Evolutionary conservation across 2,888 invertebrate species (phyloP), one percentile per base, ranked within the genome.

Genomic region (Pachycephus smyrnensis): DNA sequence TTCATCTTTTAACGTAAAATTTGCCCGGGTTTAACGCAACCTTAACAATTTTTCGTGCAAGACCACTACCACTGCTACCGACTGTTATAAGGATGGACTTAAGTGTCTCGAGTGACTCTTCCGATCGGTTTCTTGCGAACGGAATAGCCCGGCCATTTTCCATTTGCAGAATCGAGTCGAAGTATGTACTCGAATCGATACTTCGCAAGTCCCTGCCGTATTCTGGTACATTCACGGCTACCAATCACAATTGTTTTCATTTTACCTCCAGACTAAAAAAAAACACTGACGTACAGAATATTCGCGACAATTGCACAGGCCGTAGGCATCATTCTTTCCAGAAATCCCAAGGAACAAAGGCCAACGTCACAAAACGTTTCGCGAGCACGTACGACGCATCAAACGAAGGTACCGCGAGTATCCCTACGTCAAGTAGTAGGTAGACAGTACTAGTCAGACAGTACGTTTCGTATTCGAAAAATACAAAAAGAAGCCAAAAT

Each of bases 1-100:
- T 86, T 83, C 81, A 83, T 86, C 85, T 85, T 85, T 87, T 84
- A 84, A 84, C 83, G 82, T 80, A 81, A 86, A 88, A 87, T 87
- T 87, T 82, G 83, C 81, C 83, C 79, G 82, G 79, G 84, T 86
- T 84, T 83, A 82, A 80, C 83, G 81, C 77, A 79, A 80, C 78
- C 79, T 80, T 80, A 76, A 84, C 84, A 55, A 23, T 23, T 55
- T 55, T 55, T 55, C 55, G 55, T 55, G 55, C 55, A 23, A 23
- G 55, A 55, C 55, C 55, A 23, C 23, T 55, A 55, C 55, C 1
- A 23, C 23, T 55, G 55, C 55, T 23, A 55, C 55, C 55, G 23
- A 23, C 55, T 55, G 55, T 55, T 55, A 55, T 23, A 55, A 55
- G 55, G 4, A 9, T 55, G 23, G 23, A 55, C 55, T 55, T 1